Conservation (phyloP, 2,113 vertebrate genomes). For the Carollia perspicillata region DNA sequence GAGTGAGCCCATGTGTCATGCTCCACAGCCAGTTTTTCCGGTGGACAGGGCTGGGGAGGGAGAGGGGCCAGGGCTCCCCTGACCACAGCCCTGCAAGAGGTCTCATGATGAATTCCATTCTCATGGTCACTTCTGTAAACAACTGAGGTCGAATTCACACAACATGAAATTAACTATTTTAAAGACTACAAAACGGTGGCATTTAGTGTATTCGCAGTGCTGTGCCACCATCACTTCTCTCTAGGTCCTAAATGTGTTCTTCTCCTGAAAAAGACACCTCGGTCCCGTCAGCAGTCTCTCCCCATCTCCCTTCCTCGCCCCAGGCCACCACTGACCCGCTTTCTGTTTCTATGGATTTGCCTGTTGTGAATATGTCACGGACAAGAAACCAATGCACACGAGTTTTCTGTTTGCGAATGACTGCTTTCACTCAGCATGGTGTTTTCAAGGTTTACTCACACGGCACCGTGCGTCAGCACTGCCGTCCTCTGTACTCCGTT, state of each 20-base stretch:
- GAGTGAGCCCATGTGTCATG: background rate
- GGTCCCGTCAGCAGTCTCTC: background rate
- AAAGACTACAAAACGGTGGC: background rate
- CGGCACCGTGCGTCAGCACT: no score
- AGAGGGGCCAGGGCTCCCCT: background rate
- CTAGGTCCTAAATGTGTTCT: background rate
- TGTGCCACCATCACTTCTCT: background rate
- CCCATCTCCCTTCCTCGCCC: accelerated
- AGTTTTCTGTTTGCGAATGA: background rate
- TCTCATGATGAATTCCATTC: background rate
- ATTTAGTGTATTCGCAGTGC: background rate
- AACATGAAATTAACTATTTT: background rate
- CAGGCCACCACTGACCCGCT: no score
- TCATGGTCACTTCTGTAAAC: background rate
- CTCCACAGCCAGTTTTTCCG: background rate
- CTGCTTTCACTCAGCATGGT: background rate
- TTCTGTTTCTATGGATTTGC: background rate
- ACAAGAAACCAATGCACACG: background rate
- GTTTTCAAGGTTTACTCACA: background rate
- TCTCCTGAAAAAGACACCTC: background rate
- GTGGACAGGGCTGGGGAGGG: background rate
- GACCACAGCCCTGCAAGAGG: background rate
- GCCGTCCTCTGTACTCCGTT: background rate
- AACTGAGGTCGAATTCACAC: background rate
- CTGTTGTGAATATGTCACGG: background rate